Evolutionary conservation across 2,888 invertebrate species (phyloP).

Genomic region (Dysmachus trigonus): DNA sequence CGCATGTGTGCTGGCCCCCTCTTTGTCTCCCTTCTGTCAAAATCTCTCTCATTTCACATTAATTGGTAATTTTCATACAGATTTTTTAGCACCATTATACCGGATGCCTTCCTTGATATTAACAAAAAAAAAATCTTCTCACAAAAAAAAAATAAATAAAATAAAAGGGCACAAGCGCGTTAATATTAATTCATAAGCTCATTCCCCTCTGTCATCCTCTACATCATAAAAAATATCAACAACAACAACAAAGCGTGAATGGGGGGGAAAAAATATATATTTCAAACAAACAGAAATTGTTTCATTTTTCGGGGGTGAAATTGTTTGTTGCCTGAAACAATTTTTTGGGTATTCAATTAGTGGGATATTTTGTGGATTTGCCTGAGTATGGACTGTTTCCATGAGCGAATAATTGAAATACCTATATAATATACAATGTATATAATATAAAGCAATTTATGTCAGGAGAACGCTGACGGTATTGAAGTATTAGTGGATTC

Average conservation of each 20-base stretch:
- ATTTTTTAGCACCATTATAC: background rate
- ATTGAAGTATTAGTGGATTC: background rate
- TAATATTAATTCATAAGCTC: background rate
- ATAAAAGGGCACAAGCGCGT: background rate
- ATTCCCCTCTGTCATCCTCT: background rate
- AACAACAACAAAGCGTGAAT: background rate
- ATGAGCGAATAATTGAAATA: background rate
- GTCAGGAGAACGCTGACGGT: background rate
- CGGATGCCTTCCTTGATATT: background rate
- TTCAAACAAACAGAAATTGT: background rate
- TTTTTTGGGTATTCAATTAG: background rate
- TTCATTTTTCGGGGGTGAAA: background rate
- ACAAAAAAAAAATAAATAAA: background rate
- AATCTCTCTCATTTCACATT: background rate
- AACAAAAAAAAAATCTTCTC: background rate
- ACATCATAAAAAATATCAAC: background rate
- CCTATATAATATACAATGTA: background rate
- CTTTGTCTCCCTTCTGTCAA: background rate
- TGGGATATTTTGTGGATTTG: background rate
- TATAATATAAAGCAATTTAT: background rate
- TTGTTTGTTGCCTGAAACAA: background rate
- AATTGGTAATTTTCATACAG: background rate
- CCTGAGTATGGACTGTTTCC: background rate
- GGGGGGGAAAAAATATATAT: background rate
- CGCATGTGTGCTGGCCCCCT: background rate